A percentile compares a stretch with the other conserved stretches of the same genome.
Conservation (phyloP, 2,888 invertebrate species). For the Ischnura elegans region DNA sequence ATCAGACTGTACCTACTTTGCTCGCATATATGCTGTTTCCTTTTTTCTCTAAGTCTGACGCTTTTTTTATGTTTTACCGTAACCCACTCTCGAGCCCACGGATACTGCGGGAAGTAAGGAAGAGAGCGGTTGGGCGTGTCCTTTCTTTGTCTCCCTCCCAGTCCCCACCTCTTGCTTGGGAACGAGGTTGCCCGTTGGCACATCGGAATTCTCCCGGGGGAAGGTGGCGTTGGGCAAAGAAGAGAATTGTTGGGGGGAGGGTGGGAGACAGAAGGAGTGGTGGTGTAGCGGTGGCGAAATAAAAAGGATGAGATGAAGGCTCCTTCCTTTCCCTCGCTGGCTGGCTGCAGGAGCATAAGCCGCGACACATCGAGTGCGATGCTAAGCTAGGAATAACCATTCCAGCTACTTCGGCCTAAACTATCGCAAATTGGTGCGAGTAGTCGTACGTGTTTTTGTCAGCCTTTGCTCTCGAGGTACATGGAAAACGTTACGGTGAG, state of each 20-base stretch:
- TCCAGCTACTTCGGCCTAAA: no score
- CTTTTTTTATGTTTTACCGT: no score
- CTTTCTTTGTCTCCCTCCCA: neutral
- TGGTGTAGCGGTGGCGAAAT: neutral
- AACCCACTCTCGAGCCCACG: no score
- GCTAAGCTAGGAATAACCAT: no score
- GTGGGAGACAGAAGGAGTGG: neutral
- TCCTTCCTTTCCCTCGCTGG: no score
- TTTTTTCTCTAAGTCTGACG: neutral
- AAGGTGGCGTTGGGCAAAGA: neutral
- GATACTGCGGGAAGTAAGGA: neutral
- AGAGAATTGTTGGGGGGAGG: neutral
- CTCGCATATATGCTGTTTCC: neutral
- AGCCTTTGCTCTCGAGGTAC: no score
- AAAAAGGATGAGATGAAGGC: neutral
- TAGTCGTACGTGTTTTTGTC: no score
- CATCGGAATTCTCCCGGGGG: slow-evolving; percentile 3
- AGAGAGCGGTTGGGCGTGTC: neutral
- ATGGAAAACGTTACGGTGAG: no score
- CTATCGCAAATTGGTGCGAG: no score
- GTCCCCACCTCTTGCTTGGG: neutral
- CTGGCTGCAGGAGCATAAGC: no score
- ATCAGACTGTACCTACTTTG: neutral
- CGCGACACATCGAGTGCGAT: no score
- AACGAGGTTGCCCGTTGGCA: slow-evolving; percentile 8